phyloP scores from a whole-genome alignment of 2,888 invertebrate genomes.

The Bugulina stolonifera region DNA sequence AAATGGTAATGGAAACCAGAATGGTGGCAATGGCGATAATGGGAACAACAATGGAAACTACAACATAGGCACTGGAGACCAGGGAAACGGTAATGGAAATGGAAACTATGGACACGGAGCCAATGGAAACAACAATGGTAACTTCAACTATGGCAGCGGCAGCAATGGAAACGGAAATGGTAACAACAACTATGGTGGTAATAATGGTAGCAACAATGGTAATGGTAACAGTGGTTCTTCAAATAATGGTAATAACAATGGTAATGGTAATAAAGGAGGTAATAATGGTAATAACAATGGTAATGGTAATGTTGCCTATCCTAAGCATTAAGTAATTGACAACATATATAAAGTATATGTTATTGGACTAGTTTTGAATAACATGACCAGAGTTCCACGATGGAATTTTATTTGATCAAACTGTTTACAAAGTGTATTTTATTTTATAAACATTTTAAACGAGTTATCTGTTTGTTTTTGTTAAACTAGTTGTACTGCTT shows the following conservation, averaged over 20 bases:
- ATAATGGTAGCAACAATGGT: neutral
- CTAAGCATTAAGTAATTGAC: too few species aligned
- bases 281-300: slow-evolving; percentile 11
- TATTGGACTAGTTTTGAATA: too few species aligned
- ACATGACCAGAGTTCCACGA: too few species aligned
- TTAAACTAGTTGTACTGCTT: too few species aligned
- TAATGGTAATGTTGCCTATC: neutral
- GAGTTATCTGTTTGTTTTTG: too few species aligned
- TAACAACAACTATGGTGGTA: neutral
- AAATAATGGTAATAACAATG: neutral
- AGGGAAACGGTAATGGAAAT: slow-evolving; percentile 22
- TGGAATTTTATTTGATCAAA: too few species aligned
- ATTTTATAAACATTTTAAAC: too few species aligned
- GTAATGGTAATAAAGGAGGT: slow-evolving; percentile 16
- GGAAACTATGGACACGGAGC: neutral
- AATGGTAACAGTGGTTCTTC: neutral
- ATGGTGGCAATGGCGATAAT: slow-evolving; percentile 29
- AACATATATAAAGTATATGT: too few species aligned
- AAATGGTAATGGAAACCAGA: slow-evolving; percentile 35
- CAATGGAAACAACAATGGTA: neutral
- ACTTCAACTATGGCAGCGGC: neutral
- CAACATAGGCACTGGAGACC: slow-evolving; percentile 26
- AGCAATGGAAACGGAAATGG: slow-evolving; percentile 3
- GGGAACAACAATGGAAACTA: slow-evolving; percentile 27
- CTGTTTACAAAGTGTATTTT: too few species aligned